These are phyloP conservation scores for Eilema griseolum DNA, from an alignment of 2,888 invertebrate species.

Conservation along the genomic window DNA sequence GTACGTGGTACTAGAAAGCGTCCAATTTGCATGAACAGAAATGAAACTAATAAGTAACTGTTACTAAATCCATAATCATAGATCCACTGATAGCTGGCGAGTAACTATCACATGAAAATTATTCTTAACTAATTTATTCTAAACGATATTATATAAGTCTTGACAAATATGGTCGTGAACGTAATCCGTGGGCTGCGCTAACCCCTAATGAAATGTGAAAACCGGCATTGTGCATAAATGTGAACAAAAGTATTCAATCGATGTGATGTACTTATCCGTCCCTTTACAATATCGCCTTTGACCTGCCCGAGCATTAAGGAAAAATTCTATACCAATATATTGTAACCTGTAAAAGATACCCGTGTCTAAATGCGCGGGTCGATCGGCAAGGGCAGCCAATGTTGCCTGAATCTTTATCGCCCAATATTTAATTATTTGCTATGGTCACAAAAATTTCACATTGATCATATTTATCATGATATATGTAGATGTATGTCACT, in stretches of 20 bases:
- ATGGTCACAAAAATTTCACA: background rate
- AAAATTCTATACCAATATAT: slow-evolving; percentile 12
- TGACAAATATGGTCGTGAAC: background rate
- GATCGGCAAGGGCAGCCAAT: background rate
- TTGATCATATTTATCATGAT: background rate
- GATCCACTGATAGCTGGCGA: too few species aligned
- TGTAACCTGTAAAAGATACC: slow-evolving; percentile 2
- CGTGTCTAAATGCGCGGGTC: background rate
- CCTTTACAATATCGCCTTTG: slow-evolving; percentile 15
- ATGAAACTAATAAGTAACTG: too few species aligned
- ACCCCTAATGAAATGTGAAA: slow-evolving; percentile 4
- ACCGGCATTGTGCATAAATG: too few species aligned
- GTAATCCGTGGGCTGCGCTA: background rate
- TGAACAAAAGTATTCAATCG: slow-evolving; percentile 17
- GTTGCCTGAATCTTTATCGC: background rate
- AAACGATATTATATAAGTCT: background rate
- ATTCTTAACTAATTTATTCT: background rate
- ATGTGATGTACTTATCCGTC: slow-evolving; percentile 7
- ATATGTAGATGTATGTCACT: too few species aligned
- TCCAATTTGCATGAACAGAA: too few species aligned
- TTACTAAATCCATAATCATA: too few species aligned
- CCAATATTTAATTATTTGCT: background rate
- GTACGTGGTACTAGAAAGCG: too few species aligned
- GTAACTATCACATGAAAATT: too few species aligned
- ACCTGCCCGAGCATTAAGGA: background rate